phyloP scores from a whole-genome alignment of 1,140 invertebrate species.

The Pomacea maculata region DNA sequence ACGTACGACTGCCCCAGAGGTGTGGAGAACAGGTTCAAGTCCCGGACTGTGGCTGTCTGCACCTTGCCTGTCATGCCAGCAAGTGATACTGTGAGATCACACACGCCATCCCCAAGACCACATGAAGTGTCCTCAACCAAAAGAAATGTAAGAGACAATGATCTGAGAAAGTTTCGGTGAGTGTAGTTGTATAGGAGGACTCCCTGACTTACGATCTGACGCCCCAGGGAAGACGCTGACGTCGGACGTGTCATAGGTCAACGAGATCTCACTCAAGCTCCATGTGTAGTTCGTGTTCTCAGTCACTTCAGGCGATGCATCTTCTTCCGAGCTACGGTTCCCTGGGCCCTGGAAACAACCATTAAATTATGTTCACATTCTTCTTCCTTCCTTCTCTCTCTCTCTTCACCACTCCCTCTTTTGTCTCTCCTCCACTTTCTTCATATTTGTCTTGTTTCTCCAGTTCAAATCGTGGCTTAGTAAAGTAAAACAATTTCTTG shows the following conservation, averaged over 20 bases:
- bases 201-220: background rate
- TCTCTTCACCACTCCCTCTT: no score
- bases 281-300: conserved; percentile 6
- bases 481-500: no score
- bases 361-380: no score
- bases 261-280: conserved; percentile 4
- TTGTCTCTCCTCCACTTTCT: no score
- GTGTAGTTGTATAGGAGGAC: background rate
- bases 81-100: background rate
- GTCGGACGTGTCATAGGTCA: conserved; percentile 16
- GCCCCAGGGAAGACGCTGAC: conserved; percentile 4
- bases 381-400: no score
- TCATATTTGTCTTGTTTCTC: no score
- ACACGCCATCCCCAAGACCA: background rate
- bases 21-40: conserved; percentile 9
- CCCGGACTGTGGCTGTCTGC: background rate
- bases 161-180: no score
- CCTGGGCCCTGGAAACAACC: no score
- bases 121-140: background rate
- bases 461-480: no score
- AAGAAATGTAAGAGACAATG: background rate
- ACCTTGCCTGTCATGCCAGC: background rate
- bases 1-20: conserved; percentile 17
- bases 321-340: no score
- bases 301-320: background rate